Evolutionary conservation across 2,797 vertebrate genomes (phyloP).

Genomic region (Mormyrus hasselquistii): DNA sequence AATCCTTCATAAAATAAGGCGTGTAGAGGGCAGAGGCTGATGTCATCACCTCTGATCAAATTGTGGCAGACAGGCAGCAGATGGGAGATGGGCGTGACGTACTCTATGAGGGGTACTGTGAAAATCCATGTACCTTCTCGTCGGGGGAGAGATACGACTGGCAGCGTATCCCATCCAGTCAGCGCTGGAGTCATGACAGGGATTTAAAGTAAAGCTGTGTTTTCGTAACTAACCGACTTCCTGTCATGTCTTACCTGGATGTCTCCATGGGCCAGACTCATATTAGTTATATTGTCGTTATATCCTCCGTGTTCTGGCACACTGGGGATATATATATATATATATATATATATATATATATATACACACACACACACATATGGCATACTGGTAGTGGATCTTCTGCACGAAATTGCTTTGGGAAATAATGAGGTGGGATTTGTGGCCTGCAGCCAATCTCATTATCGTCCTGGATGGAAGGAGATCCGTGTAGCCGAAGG

Average conservation of each 20-base stretch:
- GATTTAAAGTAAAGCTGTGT: conserved; percentile 17
- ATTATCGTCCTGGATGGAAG: conserved; percentile 25
- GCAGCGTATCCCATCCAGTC: background rate
- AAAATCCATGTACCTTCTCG: background rate
- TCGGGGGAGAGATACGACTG: background rate
- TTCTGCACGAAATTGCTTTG: conserved; percentile 18
- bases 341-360: background rate
- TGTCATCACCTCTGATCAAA: background rate
- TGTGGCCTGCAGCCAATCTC: conserved; percentile 26
- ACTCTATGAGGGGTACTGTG: background rate
- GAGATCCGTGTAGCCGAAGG: conserved; percentile 8
- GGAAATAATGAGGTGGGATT: conserved; percentile 25
- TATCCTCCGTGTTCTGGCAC: conserved; percentile 2
- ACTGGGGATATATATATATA: background rate
- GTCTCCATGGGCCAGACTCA: background rate
- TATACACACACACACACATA: background rate
- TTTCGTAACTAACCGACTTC: conserved; percentile 20
- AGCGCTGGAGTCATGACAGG: background rate
- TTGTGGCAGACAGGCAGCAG: background rate
- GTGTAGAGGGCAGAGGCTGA: background rate
- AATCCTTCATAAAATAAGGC: background rate
- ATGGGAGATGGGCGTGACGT: background rate
- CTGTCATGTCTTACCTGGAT: conserved; percentile 14
- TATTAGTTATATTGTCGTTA: conserved; percentile 1
- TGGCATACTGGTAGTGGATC: conserved; percentile 8